Percentiles rank a stretch among this genome's conserved stretches.
Conservation (phyloP, 92 coral and sea anemone genomes). For the Palythoa grandis region DNA sequence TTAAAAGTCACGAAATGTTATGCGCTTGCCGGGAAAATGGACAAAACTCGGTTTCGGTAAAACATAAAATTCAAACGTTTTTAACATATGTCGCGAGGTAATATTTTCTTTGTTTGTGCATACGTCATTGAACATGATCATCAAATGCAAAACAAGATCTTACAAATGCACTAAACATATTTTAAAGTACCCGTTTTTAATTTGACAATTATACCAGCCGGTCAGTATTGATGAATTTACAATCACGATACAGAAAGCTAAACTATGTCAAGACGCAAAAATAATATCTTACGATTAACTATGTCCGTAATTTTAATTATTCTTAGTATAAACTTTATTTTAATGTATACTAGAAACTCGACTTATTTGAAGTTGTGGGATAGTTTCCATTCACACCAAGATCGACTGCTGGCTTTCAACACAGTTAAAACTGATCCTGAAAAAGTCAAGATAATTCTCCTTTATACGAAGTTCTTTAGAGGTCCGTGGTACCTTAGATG, state of each 20-base stretch:
- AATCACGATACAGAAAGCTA: not conserved
- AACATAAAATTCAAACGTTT: too few relatives aligned
- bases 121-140: too few relatives aligned
- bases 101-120: too few relatives aligned
- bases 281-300: not conserved
- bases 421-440: not conserved
- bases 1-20: too few relatives aligned
- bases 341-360: not conserved
- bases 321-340: not conserved
- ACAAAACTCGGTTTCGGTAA: too few relatives aligned
- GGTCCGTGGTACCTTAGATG: slow-evolving; percentile 67
- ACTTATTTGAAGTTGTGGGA: not conserved
- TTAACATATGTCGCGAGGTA: too few relatives aligned
- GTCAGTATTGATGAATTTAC: not conserved
- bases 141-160: too few relatives aligned
- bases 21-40: too few relatives aligned
- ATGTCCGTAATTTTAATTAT: not conserved
- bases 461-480: slow-evolving; percentile 56
- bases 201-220: not conserved
- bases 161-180: too few relatives aligned
- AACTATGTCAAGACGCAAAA: slow-evolving; percentile 6
- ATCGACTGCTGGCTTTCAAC: not conserved
- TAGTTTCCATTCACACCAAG: not conserved
- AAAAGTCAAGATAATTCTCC: slow-evolving; percentile 29
- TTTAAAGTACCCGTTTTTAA: too few relatives aligned